Evolutionary conservation across 2,797 vertebrate species (phyloP).

Genomic region (Heteromormyrus szaboi): DNA sequence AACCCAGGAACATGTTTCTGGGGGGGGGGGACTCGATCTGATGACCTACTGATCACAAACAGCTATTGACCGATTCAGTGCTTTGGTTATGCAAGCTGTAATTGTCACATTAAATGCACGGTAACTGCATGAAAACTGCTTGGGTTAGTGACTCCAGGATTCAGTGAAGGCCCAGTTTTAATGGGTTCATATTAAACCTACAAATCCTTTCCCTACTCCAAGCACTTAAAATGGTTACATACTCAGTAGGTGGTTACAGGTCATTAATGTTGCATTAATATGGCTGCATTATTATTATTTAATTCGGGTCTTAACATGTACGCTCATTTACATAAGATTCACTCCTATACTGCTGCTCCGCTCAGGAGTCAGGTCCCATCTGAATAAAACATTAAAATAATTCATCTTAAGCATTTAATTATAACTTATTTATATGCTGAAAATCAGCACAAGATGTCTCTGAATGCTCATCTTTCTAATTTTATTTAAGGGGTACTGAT

Average conservation of each 20-base stretch:
- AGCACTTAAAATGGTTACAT: not conserved
- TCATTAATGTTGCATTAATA: conserved; percentile 40
- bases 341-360: not conserved
- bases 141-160: too few species aligned
- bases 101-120: not conserved
- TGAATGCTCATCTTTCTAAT: conserved; percentile 31
- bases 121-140: not conserved
- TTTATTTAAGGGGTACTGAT: conserved; percentile 46
- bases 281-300: conserved; percentile 48
- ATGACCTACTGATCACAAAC: not conserved
- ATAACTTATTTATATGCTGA: conserved; percentile 46
- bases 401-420: conserved; percentile 52
- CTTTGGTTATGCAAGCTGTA: not conserved
- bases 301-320: conserved; percentile 37
- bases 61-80: not conserved
- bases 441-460: conserved; percentile 40
- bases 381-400: conserved; percentile 58
- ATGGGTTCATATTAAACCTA: not conserved
- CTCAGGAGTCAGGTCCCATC: conserved; percentile 18
- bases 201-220: not conserved
- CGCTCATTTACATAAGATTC: conserved; percentile 16
- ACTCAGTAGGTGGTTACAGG: conserved; percentile 16
- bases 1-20: not conserved
- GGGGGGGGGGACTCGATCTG: not conserved
- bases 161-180: not conserved